Conservation (phyloP, 2,888 invertebrate genomes). For the Perdita meconis region DNA sequence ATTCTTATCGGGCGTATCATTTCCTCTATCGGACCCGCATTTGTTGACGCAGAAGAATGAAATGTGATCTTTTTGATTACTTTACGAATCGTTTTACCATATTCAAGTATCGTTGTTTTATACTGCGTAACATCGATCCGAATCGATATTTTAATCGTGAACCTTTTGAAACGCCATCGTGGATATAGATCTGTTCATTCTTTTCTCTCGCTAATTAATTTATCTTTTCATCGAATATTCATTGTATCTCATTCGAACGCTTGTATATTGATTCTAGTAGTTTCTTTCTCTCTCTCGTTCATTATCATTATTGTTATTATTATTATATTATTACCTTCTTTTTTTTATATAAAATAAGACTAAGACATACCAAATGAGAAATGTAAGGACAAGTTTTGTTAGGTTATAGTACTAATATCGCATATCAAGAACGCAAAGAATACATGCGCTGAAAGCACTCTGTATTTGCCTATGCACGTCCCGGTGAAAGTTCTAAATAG, state of each 20-base stretch:
- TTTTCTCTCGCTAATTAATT: constrained; percentile 70
- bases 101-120: constrained; percentile 68
- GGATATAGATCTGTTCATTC: constrained; percentile 78
- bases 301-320: constrained; percentile 24
- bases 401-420: constrained; percentile 80
- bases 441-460: constrained; percentile 80
- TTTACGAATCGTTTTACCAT: constrained; percentile 74
- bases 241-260: constrained; percentile 69
- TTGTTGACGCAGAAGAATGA: constrained; percentile 6
- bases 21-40: constrained; percentile 16
- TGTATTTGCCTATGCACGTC: constrained; percentile 82
- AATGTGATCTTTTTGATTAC: constrained; percentile 71
- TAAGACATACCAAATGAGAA: constrained; percentile 84
- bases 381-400: constrained; percentile 82
- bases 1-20: constrained; percentile 26
- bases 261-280: constrained; percentile 74
- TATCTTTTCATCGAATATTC: constrained; percentile 70
- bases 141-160: constrained; percentile 61
- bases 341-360: constrained; percentile 80
- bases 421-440: constrained; percentile 82
- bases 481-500: constrained; percentile 61
- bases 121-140: constrained; percentile 57
- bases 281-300: constrained; percentile 51
- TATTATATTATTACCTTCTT: constrained; percentile 47
- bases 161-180: constrained; percentile 59